phyloP scores from a whole-genome alignment of 2,888 invertebrate species.

The Limnephilus auricula region DNA sequence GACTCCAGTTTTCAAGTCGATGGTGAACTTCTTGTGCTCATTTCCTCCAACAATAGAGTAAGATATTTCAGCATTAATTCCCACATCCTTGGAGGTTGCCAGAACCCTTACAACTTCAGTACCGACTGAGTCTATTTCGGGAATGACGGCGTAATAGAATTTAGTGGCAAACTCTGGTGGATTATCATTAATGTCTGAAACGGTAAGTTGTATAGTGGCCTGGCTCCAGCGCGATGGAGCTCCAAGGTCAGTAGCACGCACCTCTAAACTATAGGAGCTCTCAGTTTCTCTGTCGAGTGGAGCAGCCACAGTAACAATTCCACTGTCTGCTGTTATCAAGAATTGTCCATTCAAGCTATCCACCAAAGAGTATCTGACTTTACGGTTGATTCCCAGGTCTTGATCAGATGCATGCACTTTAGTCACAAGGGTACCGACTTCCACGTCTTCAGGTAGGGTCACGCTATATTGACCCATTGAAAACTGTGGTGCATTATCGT shows the following conservation, averaged over 20 bases:
- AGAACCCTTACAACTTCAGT: slow-evolving; percentile 89
- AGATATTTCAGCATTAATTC: slow-evolving; percentile 94
- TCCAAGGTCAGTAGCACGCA: slow-evolving; percentile 91
- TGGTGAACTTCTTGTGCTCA: slow-evolving; percentile 89
- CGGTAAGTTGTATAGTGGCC: slow-evolving; percentile 86
- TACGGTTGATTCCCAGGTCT: slow-evolving; percentile 86
- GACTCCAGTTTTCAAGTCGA: slow-evolving; percentile 86
- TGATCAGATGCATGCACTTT: slow-evolving; percentile 92
- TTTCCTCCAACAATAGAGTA: slow-evolving; percentile 93
- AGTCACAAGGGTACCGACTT: slow-evolving; percentile 90
- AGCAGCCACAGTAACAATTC: slow-evolving; percentile 90
- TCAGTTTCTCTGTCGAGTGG: slow-evolving; percentile 92
- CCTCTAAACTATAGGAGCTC: slow-evolving; percentile 89
- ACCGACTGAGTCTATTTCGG: slow-evolving; percentile 88
- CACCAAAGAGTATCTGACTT: slow-evolving; percentile 88
- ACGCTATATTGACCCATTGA: slow-evolving; percentile 85
- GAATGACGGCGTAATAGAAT: slow-evolving; percentile 86
- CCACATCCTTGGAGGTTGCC: slow-evolving; percentile 95
- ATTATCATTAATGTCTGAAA: slow-evolving; percentile 96
- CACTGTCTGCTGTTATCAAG: slow-evolving; percentile 88
- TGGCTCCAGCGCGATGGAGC: slow-evolving; percentile 83
- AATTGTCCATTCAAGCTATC: slow-evolving; percentile 83
- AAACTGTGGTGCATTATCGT: slow-evolving; percentile 92
- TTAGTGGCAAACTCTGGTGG: slow-evolving; percentile 94
- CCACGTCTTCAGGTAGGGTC: slow-evolving; percentile 91